These are phyloP conservation scores for Neuroterus valhalla DNA, from an alignment of 1,140 invertebrate species.

Conservation along the genomic window DNA sequence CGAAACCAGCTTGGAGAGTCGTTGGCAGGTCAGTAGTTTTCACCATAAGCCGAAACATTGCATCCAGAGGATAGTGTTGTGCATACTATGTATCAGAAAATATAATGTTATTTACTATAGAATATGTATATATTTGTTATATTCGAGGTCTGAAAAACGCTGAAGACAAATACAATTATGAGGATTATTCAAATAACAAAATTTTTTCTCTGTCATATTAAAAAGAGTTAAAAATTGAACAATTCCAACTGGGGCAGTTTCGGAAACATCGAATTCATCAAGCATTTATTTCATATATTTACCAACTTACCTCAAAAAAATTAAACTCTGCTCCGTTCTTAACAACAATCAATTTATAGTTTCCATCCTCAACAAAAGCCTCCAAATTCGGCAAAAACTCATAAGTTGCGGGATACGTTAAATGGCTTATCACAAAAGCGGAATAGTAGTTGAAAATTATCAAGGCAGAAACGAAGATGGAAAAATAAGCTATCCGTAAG, in stretches of 20 bases:
- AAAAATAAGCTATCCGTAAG: neutral
- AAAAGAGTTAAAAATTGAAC: too few relatives aligned
- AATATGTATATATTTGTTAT: neutral
- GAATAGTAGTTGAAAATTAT: neutral
- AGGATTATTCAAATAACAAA: too few relatives aligned
- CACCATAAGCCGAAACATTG: neutral
- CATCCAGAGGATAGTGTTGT: neutral
- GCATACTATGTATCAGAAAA: neutral
- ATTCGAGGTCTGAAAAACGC: too few relatives aligned
- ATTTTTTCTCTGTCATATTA: too few relatives aligned
- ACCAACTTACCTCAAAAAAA: conserved; percentile 7
- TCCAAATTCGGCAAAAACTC: neutral
- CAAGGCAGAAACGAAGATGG: neutral
- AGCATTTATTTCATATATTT: neutral
- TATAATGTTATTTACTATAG: neutral
- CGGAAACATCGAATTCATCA: too few relatives aligned
- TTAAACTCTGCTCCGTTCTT: conserved; percentile 8
- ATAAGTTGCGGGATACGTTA: neutral
- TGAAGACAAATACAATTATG: too few relatives aligned
- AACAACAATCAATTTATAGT: neutral
- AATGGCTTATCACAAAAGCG: neutral
- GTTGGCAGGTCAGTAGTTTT: neutral
- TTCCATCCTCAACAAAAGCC: neutral
- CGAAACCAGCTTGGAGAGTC: neutral
- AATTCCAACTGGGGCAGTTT: too few relatives aligned